A percentile compares a stretch with the other conserved stretches of the same genome.
Conservation (phyloP, 2,888 invertebrate genomes). For the Doris montereyensis region DNA sequence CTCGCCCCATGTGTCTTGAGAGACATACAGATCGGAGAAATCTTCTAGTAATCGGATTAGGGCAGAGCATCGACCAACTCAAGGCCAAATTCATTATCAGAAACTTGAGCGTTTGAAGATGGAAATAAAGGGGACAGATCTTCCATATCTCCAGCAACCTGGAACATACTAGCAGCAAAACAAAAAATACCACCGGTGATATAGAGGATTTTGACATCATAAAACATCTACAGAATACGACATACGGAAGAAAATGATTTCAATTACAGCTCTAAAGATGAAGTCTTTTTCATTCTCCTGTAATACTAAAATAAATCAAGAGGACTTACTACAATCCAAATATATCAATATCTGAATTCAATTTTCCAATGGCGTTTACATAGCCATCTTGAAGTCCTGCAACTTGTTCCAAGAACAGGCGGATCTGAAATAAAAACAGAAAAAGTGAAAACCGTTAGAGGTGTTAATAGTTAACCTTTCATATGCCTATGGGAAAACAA, state of each 20-base stretch:
- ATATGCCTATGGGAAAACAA: too few species aligned
- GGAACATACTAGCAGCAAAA: slow-evolving; percentile 50
- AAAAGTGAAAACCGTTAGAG: too few species aligned
- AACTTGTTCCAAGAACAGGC: slow-evolving; percentile 84
- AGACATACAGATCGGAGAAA: slow-evolving; percentile 78
- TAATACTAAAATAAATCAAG: not conserved
- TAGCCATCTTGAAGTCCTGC: slow-evolving; percentile 85
- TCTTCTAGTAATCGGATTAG: slow-evolving; percentile 79
- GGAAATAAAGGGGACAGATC: slow-evolving; percentile 77
- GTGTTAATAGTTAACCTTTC: too few species aligned
- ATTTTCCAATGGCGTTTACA: slow-evolving; percentile 73
- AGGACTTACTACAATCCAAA: slow-evolving; percentile 64
- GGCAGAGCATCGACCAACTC: slow-evolving; percentile 77
- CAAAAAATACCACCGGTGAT: too few species aligned
- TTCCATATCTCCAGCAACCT: slow-evolving; percentile 79
- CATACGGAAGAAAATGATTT: too few species aligned
- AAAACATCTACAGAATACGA: too few species aligned
- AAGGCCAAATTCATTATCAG: not conserved
- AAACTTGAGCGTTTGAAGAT: not conserved
- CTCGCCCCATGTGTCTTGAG: slow-evolving; percentile 87
- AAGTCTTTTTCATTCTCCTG: too few species aligned
- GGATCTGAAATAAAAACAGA: slow-evolving; percentile 68
- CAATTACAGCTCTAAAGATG: too few species aligned
- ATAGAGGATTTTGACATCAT: too few species aligned
- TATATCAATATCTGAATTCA: slow-evolving; percentile 53